Evolutionary conservation across 2,797 vertebrate species (phyloP).

Genomic region (Takifugu ocellatus): DNA sequence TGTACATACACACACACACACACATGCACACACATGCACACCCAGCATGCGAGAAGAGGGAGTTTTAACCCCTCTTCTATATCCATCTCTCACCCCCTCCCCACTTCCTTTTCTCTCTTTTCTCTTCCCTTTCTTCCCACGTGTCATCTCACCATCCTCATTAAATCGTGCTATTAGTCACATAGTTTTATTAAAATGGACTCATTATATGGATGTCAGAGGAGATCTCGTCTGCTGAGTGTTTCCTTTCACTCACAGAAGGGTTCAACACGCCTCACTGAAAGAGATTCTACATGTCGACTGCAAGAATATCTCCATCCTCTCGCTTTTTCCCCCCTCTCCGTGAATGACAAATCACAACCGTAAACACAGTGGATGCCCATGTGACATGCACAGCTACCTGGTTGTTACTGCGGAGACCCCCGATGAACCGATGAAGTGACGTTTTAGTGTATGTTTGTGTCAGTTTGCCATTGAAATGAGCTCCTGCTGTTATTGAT

Average conservation of each 20-base stretch:
- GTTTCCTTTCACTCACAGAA: constrained; percentile 44
- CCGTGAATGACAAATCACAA: background rate
- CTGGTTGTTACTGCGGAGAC: no score
- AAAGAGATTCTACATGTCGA: constrained; percentile 31
- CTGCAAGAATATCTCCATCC: constrained; percentile 24
- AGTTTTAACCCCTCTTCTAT: constrained; percentile 85
- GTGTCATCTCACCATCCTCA: constrained; percentile 48
- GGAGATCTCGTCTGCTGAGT: constrained; percentile 51
- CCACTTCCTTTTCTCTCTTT: constrained; percentile 5
- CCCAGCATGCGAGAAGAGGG: constrained; percentile 71
- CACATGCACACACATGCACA: constrained; percentile 20
- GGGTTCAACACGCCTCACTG: constrained; percentile 29
- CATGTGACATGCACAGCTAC: no score
- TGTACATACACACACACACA: constrained; percentile 28
- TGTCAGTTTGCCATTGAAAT: no score
- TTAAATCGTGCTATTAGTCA: constrained; percentile 66
- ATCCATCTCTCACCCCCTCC: constrained; percentile 46
- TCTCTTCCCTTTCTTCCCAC: constrained; percentile 28
- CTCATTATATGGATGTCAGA: constrained; percentile 62
- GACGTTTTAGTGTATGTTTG: no score
- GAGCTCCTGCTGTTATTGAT: no score
- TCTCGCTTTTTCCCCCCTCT: background rate
- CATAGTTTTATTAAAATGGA: constrained; percentile 63
- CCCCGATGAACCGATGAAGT: no score
- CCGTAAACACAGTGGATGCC: background rate